Evolutionary conservation across 1,140 invertebrate genomes (phyloP), one percentile per base, ranked within the genome.

Genomic region (Drosophila virilis): DNA sequence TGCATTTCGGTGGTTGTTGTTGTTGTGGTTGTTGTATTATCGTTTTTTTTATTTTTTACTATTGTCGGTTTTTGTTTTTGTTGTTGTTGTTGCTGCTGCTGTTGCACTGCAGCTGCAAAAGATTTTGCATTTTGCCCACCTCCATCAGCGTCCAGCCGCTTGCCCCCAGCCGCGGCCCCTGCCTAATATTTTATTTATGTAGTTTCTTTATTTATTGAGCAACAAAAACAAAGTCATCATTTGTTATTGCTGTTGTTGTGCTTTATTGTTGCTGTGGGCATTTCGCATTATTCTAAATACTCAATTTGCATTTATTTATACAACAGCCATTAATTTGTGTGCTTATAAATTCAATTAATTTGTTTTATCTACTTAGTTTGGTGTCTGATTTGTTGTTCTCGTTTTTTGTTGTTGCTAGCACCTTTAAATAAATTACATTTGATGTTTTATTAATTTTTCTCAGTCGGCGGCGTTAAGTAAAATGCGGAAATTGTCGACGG

Each of bases 261-360:
- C 4, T 28, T 28, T 78, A 58, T 72, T 75, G 52, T 65, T 71
- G 52, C 37, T 71, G 55, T 54, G 42, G 35, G 15, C 43, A 50
- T 58, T 70, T 74, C 67, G 58, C 69, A 71, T 77, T 88, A 77
- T 78, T 80, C 81, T 89, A 88, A 88, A 88, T 80, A 89, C 66
- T 80, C 60, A 74, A 89, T 88, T 88, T 88, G 84, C 83, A 88
- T 88, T 88, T 83, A 88, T 84, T 88, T 84, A 78, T 74, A 82
- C 57, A 68, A 55, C 43, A 52, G 77, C 54, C 65, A 75, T 89
- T 84, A 89, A 75, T 80, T 84, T 88, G 79, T 84, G 70, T 61
- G 73, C 84, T 83, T 72, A 88, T 83, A 88, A 84, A 88, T 78
- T 89, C 84, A 84, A 89, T 88, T 89, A 80, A 88, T 78, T 77